Percentiles rank a stretch among this genome's conserved stretches.
phyloP scores from a whole-genome alignment of 1,140 invertebrate species.

The Venturia canescens region DNA sequence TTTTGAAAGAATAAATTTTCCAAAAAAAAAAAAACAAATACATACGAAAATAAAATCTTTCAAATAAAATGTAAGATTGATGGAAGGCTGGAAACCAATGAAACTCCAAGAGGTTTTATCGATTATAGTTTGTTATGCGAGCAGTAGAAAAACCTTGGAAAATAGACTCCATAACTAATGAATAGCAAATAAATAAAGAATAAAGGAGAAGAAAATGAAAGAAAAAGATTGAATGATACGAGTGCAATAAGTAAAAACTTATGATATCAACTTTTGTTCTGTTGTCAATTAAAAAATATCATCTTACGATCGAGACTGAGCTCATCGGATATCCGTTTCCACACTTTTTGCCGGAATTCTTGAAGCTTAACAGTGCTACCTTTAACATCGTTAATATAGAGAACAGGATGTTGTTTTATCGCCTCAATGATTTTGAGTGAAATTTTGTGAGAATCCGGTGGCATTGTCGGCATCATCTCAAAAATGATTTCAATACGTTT shows the following conservation, averaged over 20 bases:
- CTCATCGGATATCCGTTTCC: constrained; percentile 72
- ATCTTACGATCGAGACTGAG: constrained; percentile 70
- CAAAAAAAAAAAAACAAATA: constrained; percentile 19
- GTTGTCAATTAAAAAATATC: constrained; percentile 1
- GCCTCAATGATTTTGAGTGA: constrained; percentile 72
- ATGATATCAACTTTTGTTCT: not conserved
- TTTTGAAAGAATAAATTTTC: no score
- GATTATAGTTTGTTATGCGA: no score
- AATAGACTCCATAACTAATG: no score
- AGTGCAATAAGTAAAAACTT: no score
- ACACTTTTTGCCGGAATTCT: constrained; percentile 74
- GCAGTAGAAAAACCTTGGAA: no score
- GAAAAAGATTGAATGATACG: no score
- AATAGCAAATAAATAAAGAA: no score
- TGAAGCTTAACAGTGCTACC: constrained; percentile 68
- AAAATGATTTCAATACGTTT: not conserved
- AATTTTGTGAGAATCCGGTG: constrained; percentile 71
- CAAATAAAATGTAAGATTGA: no score
- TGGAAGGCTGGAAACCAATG: no score
- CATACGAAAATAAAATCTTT: no score
- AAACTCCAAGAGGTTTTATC: no score
- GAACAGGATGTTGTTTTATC: constrained; percentile 72
- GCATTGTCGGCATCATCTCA: constrained; percentile 62
- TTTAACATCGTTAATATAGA: constrained; percentile 72
- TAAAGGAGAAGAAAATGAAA: constrained; percentile 29